Percentiles rank a stretch among this genome's conserved stretches.
Conservation (phyloP, 2,888 invertebrate species). For the Cephalotes varians region DNA sequence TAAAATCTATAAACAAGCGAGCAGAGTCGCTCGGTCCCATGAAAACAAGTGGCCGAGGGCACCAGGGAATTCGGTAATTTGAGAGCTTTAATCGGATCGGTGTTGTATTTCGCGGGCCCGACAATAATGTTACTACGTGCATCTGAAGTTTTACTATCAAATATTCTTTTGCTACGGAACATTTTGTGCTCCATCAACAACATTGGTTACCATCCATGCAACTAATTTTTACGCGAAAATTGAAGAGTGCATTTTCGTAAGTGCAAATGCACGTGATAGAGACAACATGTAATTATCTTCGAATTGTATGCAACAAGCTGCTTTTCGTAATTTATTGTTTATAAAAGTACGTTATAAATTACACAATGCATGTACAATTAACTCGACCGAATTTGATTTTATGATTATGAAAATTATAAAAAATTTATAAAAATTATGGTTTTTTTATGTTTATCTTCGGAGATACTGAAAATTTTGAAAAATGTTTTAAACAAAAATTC, state of each 20-base stretch:
- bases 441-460: too few relatives aligned
- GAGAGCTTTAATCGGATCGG: constrained; percentile 81
- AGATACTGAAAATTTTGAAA: too few relatives aligned
- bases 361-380: constrained; percentile 7
- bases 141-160: background rate
- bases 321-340: background rate
- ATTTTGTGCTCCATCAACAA: background rate
- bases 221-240: background rate
- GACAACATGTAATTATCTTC: background rate
- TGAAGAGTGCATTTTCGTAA: background rate
- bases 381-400: too few relatives aligned
- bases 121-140: constrained; percentile 65
- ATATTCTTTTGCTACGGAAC: background rate
- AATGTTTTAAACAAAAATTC: too few relatives aligned
- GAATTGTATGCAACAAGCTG: background rate
- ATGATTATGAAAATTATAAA: too few relatives aligned
- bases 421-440: too few relatives aligned
- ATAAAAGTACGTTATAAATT: background rate
- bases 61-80: constrained; percentile 76
- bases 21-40: constrained; percentile 30
- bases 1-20: constrained; percentile 62
- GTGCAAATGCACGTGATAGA: background rate
- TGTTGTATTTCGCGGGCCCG: constrained; percentile 75
- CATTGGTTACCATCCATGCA: background rate
- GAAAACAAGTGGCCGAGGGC: constrained; percentile 22